These are phyloP conservation scores for Cheilosia soror DNA, from an alignment of 2,888 invertebrate species.

Conservation along the genomic window DNA sequence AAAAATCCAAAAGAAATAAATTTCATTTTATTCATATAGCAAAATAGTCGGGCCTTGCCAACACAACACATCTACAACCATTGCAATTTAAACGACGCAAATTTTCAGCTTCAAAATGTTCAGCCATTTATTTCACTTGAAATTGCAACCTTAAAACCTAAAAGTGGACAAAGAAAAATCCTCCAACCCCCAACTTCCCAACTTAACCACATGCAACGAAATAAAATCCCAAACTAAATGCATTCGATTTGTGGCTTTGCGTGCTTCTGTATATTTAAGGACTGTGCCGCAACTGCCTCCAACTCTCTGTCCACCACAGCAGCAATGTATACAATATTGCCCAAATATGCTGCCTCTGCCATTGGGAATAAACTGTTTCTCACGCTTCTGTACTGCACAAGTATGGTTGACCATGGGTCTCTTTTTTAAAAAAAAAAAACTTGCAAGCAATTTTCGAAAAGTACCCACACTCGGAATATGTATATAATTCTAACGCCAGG, in stretches of 20 bases:
- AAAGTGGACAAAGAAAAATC: conserved; percentile 19
- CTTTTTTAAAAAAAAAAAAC: conserved; percentile 12
- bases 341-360: conserved; percentile 42
- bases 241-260: conserved; percentile 65
- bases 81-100: conserved; percentile 59
- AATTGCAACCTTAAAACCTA: conserved; percentile 50
- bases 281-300: conserved; percentile 17
- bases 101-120: conserved; percentile 44
- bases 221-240: conserved; percentile 60
- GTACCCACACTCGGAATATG: background rate
- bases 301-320: conserved; percentile 32
- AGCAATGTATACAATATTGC: conserved; percentile 35
- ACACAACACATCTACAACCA: conserved; percentile 5
- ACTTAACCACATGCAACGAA: conserved; percentile 58
- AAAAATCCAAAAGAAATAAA: conserved; percentile 22
- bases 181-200: background rate
- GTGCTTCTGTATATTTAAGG: conserved; percentile 56
- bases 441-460: conserved; percentile 45
- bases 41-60: conserved; percentile 12
- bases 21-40: conserved; percentile 25
- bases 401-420: conserved; percentile 43
- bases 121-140: conserved; percentile 65
- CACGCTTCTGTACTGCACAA: conserved; percentile 9
- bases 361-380: conserved; percentile 48
- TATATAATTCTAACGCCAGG: conserved; percentile 6